phyloP scores from a whole-genome alignment of 2,113 vertebrate species.

The Cervus canadensis region DNA sequence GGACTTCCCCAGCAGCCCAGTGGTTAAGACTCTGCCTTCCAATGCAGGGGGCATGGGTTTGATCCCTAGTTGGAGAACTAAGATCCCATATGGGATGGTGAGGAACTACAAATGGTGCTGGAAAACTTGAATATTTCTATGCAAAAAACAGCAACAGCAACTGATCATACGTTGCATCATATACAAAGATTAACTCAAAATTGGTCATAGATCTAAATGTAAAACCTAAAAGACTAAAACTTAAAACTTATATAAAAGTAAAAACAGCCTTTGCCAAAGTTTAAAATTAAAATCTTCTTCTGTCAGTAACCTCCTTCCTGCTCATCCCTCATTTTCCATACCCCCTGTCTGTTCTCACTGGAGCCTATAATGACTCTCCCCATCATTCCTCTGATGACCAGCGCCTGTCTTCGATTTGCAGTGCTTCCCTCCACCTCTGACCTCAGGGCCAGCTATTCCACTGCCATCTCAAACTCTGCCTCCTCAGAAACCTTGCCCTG shows the following conservation, averaged over 20 bases:
- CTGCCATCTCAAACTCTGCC: background rate
- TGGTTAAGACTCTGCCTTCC: background rate
- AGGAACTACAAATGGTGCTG: background rate
- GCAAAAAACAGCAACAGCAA: background rate
- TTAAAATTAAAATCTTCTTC: background rate
- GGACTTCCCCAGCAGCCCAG: background rate
- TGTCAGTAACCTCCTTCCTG: background rate
- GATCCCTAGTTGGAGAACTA: background rate
- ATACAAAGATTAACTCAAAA: background rate
- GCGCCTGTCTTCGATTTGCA: rapidly evolving
- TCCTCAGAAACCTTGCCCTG: background rate
- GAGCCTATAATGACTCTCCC: background rate
- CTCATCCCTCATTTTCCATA: background rate
- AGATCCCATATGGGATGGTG: background rate
- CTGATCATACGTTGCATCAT: background rate
- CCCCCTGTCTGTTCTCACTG: background rate
- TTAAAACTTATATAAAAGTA: background rate
- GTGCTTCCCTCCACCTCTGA: background rate
- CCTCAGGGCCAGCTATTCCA: background rate
- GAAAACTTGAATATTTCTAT: background rate
- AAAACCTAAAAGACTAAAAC: background rate
- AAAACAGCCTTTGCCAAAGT: background rate
- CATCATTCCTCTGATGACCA: background rate
- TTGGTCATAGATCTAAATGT: background rate
- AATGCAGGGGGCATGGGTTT: background rate